Base-by-base conservation (phyloP, 2,888 invertebrate species). In the Liopterus haemorrhoidalis region DNA sequence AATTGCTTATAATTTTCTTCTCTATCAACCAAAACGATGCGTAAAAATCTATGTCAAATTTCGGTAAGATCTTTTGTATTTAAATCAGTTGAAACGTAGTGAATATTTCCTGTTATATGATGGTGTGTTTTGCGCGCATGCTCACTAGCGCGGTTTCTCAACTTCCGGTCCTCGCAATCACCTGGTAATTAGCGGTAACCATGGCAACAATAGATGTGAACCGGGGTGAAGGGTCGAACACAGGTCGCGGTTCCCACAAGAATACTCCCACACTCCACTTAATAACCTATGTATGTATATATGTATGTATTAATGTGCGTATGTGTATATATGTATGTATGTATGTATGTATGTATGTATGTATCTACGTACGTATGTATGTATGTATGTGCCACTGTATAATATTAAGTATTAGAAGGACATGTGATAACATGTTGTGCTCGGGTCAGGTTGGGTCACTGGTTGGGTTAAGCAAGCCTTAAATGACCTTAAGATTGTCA, bases 81-180 rank as follows among this genome's bases (percentile, higher is more conserved):
- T n/a, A n/a, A n/a, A n/a, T n/a, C n/a, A n/a, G n/a, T n/a, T n/a
- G n/a, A n/a, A n/a, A n/a, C n/a, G n/a, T n/a, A n/a, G n/a, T n/a
- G n/a, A n/a, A n/a, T n/a, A n/a, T n/a, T n/a, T n/a, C n/a, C n/a
- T n/a, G n/a, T n/a, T n/a, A n/a, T n/a, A n/a, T n/a, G n/a, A n/a
- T n/a, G n/a, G n/a, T n/a, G n/a, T n/a, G n/a, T n/a, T n/a, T n/a
- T 3, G 33, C 12, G 6, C n/a, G 19, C 16, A 5, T 9, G 15
- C 6, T 16, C 32, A 5, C 32, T 12, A 18, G 12, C 20, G 20
- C 33, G 44, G 38, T 44, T 44, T 44, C 44, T 31, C 44, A 37
- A 44, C 38, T 44, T 44, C 44, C 44, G 44, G 44, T 31, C 37
- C 31, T n/a, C n/a, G 22, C 44, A 44, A 44, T 44, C 38, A 44